Base-by-base conservation (phyloP, 2,113 vertebrate genomes). In the Ageneiosus marmoratus region DNA sequence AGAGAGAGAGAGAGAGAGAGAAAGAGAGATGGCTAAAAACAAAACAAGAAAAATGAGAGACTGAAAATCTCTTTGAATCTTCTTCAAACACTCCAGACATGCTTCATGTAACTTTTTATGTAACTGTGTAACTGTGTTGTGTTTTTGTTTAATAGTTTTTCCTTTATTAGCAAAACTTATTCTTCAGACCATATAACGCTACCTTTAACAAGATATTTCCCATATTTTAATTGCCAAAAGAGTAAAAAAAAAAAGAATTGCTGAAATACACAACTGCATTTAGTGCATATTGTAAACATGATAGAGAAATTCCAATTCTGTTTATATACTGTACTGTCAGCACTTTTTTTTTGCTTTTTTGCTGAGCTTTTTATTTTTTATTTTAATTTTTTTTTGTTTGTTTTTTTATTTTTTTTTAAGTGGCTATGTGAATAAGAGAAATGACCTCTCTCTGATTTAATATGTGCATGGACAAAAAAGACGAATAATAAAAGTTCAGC, bases 11-110 rank as follows among this genome's bases (percentile, higher is more conserved):
- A 87, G 80, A 81, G 85, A 84, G 74, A 79, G 67, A 63, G 67
- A 67, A 80, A 79, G 58, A 81, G 77, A 87, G 81, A 80, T 27
- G 80, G 75, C 51, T 86, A 91, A 89, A 93, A 95, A 93, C 92
- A 95, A 94, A 94, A 90, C 93, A 90, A 89, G 88, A 82, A 85
- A 86, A 89, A 75, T 72, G 87, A 88, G 85, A 89, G 82, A 91
- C 81, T 27, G 88, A 87, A 84, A 89, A 83, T 86, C 89, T 86
- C 89, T 89, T 90, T 89, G 90, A 93, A 92, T 89, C 87, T 82
- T 89, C 87, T 90, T 90, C 86, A 90, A 93, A 91, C 87, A 91
- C 88, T 86, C 89, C 83, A 90, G 91, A 88, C 86, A 82, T 85
- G 82, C 88, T 81, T 86, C 55, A 80, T 81, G n/a, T n/a, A n/a